A percentile compares a stretch with the other conserved stretches of the same genome.
Evolutionary conservation across 2,797 vertebrate species (phyloP).

Genomic region (Hyperoplus immaculatus): DNA sequence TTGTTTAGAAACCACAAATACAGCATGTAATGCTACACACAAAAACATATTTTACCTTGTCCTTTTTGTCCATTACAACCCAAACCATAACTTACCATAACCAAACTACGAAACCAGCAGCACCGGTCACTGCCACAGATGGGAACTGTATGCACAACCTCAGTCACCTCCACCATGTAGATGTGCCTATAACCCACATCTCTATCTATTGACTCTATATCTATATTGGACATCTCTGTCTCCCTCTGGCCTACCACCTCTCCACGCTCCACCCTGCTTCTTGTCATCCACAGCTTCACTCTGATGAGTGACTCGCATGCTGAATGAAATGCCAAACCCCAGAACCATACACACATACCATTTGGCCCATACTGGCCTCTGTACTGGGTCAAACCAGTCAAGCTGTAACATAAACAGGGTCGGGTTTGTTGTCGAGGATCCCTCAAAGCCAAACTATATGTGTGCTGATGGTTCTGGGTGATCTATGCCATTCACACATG

Average conservation of each 20-base stretch:
- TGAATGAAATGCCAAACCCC: conserved; percentile 27
- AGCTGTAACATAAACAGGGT: background rate
- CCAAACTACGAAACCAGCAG: conserved; percentile 17
- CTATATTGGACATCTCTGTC: conserved; percentile 19
- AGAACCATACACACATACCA: conserved; percentile 35
- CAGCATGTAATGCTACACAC: background rate
- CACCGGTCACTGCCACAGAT: conserved; percentile 51
- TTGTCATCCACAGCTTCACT: conserved; percentile 63
- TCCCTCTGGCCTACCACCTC: conserved; percentile 49
- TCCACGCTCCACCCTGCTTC: conserved; percentile 66
- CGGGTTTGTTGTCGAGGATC: background rate
- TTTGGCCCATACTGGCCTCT: background rate
- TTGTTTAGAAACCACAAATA: background rate
- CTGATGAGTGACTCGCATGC: conserved; percentile 65
- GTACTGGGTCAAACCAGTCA: too few relatives aligned
- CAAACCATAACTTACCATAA: conserved; percentile 6
- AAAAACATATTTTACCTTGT: too few relatives aligned
- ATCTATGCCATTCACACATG: conserved; percentile 19
- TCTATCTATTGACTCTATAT: background rate
- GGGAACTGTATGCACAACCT: conserved; percentile 58
- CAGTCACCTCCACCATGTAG: conserved; percentile 44
- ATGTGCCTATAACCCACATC: conserved; percentile 66
- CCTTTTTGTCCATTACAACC: background rate
- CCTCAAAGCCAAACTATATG: background rate
- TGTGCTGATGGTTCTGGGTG: conserved; percentile 51